These are phyloP conservation scores for Sycophila sp. DNA, from an alignment of 1,140 invertebrate genomes.

Conservation along the genomic window DNA sequence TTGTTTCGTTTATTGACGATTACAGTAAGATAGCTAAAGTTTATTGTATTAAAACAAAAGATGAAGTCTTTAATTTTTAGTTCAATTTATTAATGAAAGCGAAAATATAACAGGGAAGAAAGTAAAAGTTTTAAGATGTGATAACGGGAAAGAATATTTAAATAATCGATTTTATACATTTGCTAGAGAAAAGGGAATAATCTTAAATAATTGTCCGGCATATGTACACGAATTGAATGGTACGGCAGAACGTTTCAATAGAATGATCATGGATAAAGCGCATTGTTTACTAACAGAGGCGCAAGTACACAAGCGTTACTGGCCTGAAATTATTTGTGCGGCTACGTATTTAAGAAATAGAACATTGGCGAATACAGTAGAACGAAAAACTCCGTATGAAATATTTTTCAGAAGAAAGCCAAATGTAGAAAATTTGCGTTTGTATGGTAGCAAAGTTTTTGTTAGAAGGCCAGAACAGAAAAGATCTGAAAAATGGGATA, in stretches of 20 bases:
- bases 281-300: conserved; percentile 46
- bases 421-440: conserved; percentile 37
- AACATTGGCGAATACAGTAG: conserved; percentile 37
- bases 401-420: conserved; percentile 44
- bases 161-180: conserved; percentile 42
- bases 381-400: conserved; percentile 48
- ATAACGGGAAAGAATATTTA: conserved; percentile 48
- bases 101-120: conserved; percentile 38
- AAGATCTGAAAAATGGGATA: conserved; percentile 38
- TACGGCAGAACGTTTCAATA: conserved; percentile 41
- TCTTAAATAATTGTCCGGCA: conserved; percentile 34
- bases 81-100: not conserved
- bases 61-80: not conserved
- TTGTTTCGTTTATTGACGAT: conserved; percentile 42
- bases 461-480: conserved; percentile 36
- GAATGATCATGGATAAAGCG: conserved; percentile 42
- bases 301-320: conserved; percentile 37
- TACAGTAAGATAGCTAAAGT: conserved; percentile 18
- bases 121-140: conserved; percentile 46
- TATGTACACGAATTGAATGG: conserved; percentile 45
- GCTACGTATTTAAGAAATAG: conserved; percentile 19
- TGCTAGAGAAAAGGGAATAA: conserved; percentile 17
- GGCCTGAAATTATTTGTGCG: conserved; percentile 42
- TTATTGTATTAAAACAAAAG: not conserved
- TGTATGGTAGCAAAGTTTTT: conserved; percentile 44